Base-by-base conservation (phyloP, 2,113 vertebrate species). In the Bujurquina vittata region DNA sequence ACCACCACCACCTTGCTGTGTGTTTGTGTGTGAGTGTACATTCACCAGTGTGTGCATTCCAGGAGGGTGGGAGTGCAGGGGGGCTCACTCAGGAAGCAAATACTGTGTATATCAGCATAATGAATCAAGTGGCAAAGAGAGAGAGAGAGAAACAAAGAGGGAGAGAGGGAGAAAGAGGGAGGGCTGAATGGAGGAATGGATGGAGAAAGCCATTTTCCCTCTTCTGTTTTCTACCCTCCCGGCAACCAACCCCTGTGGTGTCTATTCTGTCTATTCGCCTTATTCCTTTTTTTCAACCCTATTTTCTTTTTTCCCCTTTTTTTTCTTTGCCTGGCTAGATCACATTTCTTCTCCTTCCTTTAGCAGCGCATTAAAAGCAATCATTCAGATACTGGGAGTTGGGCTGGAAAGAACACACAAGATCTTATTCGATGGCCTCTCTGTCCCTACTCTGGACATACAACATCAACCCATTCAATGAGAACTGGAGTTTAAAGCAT, bases 91-190 rank as follows among this genome's bases (percentile, higher is more conserved):
- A 93, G 94, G 93, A 95, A 95, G 94, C 94, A 95, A 96, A 95
- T 94, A 94, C 94, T 95, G 93, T 95, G 95, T 93, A 95, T 95
- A 95, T 95, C 95, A 96, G 95, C 95, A 96, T 95, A 96, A 96
- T 96, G 95, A 96, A 95, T 95, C 94, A 95, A 94, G 93, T 92
- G 93, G 88, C 83, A 85, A 88, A 89, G 89, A 87, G 80, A 81
- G 80, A 79, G 86, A 84, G 88, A 84, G 88, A 89, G 89, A 78
- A 74, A 83, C 58, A 84, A 58, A 79, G 76, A 81, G 77, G 80
- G 83, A 69, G 81, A 79, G 56, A 31, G 20, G 33, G 80, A 60
- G 59, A 67, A 37, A 60, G 62, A 78, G 83, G 40, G 87, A 58
- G 82, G 63, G 87, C 63, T 59, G 65, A 63, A 84, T 73, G 75